Conservation (phyloP, 2,113 vertebrate genomes). For the Atherinomorus stipes region DNA sequence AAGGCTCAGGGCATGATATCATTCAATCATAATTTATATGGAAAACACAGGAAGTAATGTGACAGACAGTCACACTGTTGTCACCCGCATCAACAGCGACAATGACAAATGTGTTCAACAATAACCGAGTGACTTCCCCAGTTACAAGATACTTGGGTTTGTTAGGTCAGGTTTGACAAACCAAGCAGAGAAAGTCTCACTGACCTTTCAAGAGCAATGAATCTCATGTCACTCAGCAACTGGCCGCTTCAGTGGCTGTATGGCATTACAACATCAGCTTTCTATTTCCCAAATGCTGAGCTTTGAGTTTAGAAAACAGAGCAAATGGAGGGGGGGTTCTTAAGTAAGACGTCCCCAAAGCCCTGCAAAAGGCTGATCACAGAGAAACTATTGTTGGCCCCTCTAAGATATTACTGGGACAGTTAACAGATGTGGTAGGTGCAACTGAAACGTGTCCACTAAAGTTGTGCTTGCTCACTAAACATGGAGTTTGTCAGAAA, state of each 20-base stretch:
- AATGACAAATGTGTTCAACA: neutral
- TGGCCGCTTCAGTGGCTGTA: neutral
- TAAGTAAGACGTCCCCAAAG: neutral
- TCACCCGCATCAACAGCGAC: constrained; percentile 17
- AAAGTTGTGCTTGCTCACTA: neutral
- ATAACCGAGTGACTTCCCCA: constrained; percentile 19
- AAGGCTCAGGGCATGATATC: neutral
- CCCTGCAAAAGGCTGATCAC: neutral
- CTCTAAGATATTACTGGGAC: no score
- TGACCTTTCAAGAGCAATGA: constrained; percentile 39
- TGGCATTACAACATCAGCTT: constrained; percentile 16
- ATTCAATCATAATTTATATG: neutral
- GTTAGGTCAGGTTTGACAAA: constrained; percentile 33
- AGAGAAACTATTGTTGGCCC: neutral
- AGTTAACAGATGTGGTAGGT: no score
- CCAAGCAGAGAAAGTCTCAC: constrained; percentile 11
- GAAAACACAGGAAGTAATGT: constrained; percentile 28
- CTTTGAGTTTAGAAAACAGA: neutral
- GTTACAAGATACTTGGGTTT: constrained; percentile 31
- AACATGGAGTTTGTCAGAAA: neutral
- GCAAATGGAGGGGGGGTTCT: neutral
- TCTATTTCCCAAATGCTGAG: neutral
- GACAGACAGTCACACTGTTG: neutral
- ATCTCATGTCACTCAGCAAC: constrained; percentile 12
- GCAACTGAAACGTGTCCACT: neutral